These are phyloP conservation scores for Argyrosomus regius DNA, from an alignment of 2,797 vertebrate species.

Conservation along the genomic window DNA sequence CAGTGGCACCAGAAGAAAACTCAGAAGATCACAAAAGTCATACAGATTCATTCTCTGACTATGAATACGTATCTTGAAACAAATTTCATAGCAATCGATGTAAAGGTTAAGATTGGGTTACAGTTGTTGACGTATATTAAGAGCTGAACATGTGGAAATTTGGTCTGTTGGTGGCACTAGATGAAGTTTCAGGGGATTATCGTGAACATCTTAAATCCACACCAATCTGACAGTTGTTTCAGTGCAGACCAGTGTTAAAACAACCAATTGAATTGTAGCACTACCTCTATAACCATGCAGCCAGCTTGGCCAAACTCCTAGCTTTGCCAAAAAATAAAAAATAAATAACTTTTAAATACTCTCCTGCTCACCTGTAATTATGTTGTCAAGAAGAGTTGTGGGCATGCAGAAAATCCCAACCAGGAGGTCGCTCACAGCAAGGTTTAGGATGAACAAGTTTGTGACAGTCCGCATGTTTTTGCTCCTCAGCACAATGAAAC, in stretches of 20 bases:
- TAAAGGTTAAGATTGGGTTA: too few relatives aligned
- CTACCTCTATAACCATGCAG: too few relatives aligned
- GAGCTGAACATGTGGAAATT: too few relatives aligned
- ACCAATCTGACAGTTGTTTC: not conserved
- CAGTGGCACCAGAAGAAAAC: too few relatives aligned
- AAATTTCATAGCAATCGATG: too few relatives aligned
- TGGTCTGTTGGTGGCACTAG: too few relatives aligned
- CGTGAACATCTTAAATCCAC: too few relatives aligned
- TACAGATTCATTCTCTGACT: not conserved
- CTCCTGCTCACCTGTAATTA: slow-evolving; percentile 90
- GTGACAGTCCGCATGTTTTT: slow-evolving; percentile 93
- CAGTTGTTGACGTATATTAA: too few relatives aligned
- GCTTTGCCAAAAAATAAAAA: not conserved
- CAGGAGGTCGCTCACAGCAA: slow-evolving; percentile 93
- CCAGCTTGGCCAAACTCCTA: not conserved
- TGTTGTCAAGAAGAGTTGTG: slow-evolving; percentile 93
- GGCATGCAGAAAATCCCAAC: slow-evolving; percentile 98
- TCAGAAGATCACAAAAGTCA: not conserved
- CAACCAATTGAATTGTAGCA: not conserved
- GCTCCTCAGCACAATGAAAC: slow-evolving; percentile 89
- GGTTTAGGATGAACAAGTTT: slow-evolving; percentile 94
- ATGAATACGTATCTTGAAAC: too few relatives aligned
- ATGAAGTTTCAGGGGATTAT: too few relatives aligned
- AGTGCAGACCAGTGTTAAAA: not conserved
- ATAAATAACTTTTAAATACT: not conserved